Base-by-base conservation (phyloP, 2,113 vertebrate genomes). In the Neolamprologus falcicula region DNA sequence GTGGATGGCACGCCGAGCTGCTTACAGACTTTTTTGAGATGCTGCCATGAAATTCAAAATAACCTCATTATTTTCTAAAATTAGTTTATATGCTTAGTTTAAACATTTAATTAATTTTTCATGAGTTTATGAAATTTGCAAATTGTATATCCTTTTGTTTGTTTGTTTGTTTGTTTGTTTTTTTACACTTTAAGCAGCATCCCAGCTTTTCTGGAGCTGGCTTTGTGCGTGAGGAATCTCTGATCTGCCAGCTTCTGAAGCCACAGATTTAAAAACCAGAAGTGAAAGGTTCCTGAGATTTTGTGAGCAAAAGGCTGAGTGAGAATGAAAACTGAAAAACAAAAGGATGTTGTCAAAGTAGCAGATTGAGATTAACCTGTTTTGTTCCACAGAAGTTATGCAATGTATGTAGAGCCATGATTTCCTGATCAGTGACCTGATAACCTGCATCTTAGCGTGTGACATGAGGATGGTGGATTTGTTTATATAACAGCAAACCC, bases 361-460 rank as follows among this genome's bases (percentile, higher is more conserved):
- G n/a, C 66, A 42, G 35, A 24, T 71, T 71, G 35, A 71, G 66
- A 71, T 71, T 24, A 71, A 42, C 66, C 66, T 42, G 35, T 16
- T 42, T 40, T 71, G n/a, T 42, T 71, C 66, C 66, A 71, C 35
- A 71, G 66, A 71, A 71, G 66, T 71, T 6, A 42, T 24, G 19
- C 37, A 40, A 16, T 9, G 37, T 21, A 71, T 24, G 35, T 42
- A 71, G 37, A 42, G 7, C n/a, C 35, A 24, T 8, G 33, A 71
- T 71, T 42, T 71, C 12, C 66, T 71, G 66, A 71, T 71, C 66
- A 71, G 66, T 42, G 13, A 24, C n/a, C 35, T 71, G 66, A 71
- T 24, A 71, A 42, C 35, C 63, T 42, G n/a, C 35, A 71, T 37
- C 33, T 68, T n/a, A 68, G 11, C 2, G 3, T 5, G 6, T 68